Evolutionary conservation across 2,888 invertebrate species (phyloP).

Genomic region (Drosophila prostipennis): DNA sequence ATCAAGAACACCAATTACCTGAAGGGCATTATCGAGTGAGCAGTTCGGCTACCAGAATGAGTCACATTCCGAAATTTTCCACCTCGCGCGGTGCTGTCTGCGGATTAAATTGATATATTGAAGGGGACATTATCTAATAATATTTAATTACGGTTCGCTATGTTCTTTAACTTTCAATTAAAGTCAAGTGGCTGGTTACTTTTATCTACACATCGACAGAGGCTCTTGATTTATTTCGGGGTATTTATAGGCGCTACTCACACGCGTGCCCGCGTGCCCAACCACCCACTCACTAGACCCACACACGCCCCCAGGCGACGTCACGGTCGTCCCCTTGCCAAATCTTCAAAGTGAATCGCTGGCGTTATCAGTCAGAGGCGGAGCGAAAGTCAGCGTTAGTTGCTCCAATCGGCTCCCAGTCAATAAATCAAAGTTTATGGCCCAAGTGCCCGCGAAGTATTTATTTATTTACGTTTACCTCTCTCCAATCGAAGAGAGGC

Average conservation of each 20-base stretch:
- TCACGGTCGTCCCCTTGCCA: constrained; percentile 18
- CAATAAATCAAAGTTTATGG: constrained; percentile 70
- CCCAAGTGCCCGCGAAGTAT: constrained; percentile 55
- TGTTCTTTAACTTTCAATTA: constrained; percentile 62
- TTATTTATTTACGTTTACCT: constrained; percentile 48
- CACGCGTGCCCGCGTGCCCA: constrained; percentile 16
- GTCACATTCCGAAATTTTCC: constrained; percentile 62
- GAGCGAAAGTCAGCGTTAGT: constrained; percentile 10
- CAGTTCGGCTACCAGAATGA: constrained; percentile 36
- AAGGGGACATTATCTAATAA: constrained; percentile 46
- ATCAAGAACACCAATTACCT: constrained; percentile 89
- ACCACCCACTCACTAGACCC: constrained; percentile 14
- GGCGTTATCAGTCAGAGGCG: constrained; percentile 43
- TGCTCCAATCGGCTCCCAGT: constrained; percentile 36
- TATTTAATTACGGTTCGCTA: constrained; percentile 43
- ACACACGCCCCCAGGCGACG: constrained; percentile 23
- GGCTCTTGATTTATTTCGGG: constrained; percentile 15
- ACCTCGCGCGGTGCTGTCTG: constrained; percentile 33
- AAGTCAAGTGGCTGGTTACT: constrained; percentile 51
- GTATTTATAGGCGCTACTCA: constrained; percentile 24
- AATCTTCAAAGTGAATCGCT: constrained; percentile 21
- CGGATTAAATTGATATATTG: constrained; percentile 48
- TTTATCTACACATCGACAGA: constrained; percentile 42
- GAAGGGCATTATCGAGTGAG: constrained; percentile 85
- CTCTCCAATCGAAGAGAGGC: constrained; percentile 16